Evolutionary conservation across 2,888 invertebrate genomes (phyloP).

Genomic region (Beris chalybata): DNA sequence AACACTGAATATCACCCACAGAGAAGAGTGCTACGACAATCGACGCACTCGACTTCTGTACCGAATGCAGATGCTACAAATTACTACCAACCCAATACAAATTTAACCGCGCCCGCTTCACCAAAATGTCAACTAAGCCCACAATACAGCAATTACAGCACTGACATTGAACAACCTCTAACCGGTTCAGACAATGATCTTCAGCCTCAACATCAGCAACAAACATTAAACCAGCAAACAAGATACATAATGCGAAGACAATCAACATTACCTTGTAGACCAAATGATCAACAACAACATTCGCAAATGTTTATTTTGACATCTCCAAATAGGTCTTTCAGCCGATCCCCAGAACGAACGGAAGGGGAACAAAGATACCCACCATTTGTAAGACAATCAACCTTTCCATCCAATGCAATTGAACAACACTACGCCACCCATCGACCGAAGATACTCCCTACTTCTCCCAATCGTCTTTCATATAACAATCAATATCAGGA

Average conservation of each 20-base stretch:
- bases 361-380: slow-evolving; percentile 50
- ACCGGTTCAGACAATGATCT: slow-evolving; percentile 42
- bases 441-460: slow-evolving; percentile 49
- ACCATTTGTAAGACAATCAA: slow-evolving; percentile 54
- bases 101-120: slow-evolving; percentile 53
- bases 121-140: slow-evolving; percentile 52
- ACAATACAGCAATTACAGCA: slow-evolving; percentile 50
- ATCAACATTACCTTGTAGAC: slow-evolving; percentile 52
- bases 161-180: slow-evolving; percentile 45
- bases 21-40: slow-evolving; percentile 53
- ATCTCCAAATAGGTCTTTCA: slow-evolving; percentile 53
- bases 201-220: slow-evolving; percentile 41
- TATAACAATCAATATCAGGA: slow-evolving; percentile 42
- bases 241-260: slow-evolving; percentile 50
- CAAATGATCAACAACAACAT: slow-evolving; percentile 41
- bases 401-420: slow-evolving; percentile 49
- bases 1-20: slow-evolving; percentile 48
- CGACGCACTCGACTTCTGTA: slow-evolving; percentile 53
- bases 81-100: slow-evolving; percentile 47
- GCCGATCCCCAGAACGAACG: slow-evolving; percentile 53
- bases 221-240: slow-evolving; percentile 26
- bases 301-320: slow-evolving; percentile 53
- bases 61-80: slow-evolving; percentile 41
- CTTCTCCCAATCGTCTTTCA: slow-evolving; percentile 46
- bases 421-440: slow-evolving; percentile 33